phyloP scores from a whole-genome alignment of 1,140 invertebrate genomes.

The Brachionus plicatilis region DNA sequence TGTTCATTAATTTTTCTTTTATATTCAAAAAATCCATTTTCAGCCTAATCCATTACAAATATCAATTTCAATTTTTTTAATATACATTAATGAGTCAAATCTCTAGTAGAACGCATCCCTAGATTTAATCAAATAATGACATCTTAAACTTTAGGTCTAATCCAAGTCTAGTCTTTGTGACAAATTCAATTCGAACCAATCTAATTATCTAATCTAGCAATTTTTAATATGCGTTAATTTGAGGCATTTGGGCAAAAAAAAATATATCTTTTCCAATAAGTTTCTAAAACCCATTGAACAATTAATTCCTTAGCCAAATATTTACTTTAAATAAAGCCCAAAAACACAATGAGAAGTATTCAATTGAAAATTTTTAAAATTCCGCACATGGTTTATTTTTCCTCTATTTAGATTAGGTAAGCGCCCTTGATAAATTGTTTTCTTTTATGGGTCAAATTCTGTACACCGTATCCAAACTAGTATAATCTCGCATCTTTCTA shows the following conservation, averaged over 20 bases:
- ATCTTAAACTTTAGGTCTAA: background rate
- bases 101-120: background rate
- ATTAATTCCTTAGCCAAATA: slow-evolving; percentile 10
- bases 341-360: background rate
- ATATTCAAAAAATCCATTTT: background rate
- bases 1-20: background rate
- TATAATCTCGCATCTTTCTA: background rate
- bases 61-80: background rate
- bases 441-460: background rate
- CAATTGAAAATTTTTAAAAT: slow-evolving; percentile 1
- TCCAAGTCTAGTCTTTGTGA: background rate
- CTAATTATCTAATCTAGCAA: background rate
- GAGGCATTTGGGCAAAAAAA: background rate
- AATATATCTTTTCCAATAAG: background rate
- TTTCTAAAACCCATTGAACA: background rate
- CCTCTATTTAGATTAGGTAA: slow-evolving; percentile 11
- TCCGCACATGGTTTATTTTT: slow-evolving; percentile 1
- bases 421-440: slow-evolving; percentile 32
- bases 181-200: background rate
- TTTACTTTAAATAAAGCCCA: slow-evolving; percentile 14
- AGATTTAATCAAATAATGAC: background rate
- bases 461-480: background rate
- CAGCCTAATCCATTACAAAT: background rate
- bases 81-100: background rate
- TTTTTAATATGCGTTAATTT: background rate